Conservation (phyloP, 2,888 invertebrate species). For the Rhagonycha fulva region DNA sequence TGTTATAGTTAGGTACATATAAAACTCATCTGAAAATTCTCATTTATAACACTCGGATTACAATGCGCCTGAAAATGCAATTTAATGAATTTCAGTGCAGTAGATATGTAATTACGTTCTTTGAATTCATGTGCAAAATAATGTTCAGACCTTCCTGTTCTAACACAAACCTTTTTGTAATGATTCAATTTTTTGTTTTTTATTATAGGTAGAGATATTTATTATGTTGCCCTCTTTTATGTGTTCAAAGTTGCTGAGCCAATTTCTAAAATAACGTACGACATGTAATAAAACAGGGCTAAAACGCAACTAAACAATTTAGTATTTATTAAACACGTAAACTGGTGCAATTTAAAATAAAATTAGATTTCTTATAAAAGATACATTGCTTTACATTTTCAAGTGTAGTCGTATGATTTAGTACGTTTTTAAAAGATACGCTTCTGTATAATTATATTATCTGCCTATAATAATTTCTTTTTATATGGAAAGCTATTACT, state of each 20-base stretch:
- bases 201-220: background rate
- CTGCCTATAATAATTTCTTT: too few species aligned
- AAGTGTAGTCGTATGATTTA: background rate
- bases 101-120: background rate
- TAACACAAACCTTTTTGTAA: background rate
- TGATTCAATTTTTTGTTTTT: background rate
- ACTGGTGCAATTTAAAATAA: background rate
- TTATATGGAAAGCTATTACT: too few species aligned
- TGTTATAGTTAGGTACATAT: background rate
- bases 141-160: background rate
- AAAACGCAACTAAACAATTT: background rate
- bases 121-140: background rate
- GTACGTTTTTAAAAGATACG: background rate
- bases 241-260: background rate
- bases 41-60: too few species aligned
- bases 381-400: background rate
- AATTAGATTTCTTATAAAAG: background rate
- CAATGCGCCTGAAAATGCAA: background rate
- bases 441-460: too few species aligned
- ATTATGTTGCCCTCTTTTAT: background rate
- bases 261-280: background rate
- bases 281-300: background rate
- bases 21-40: background rate
- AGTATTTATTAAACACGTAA: background rate
- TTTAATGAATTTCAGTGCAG: background rate